These are phyloP conservation scores for Paracanthobrama guichenoti DNA, from an alignment of 2,113 vertebrate genomes.

Conservation along the genomic window DNA sequence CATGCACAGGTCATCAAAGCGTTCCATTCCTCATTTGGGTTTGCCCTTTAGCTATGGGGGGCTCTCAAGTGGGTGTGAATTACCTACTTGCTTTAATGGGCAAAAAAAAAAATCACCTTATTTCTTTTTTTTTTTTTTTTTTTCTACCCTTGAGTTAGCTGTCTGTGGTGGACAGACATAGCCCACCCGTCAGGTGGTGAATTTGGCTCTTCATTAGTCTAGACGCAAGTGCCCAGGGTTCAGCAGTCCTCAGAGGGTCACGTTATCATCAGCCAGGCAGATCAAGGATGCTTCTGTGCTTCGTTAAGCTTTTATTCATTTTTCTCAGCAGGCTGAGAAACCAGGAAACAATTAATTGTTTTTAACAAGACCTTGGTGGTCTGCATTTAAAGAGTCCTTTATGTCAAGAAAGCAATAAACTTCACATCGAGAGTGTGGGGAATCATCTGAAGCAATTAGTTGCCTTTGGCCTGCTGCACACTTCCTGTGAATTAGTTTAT, in stretches of 20 bases:
- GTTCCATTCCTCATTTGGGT: not conserved
- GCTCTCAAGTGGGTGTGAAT: conserved; percentile 20
- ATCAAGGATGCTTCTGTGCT: conserved; percentile 45
- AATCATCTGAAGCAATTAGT: conserved; percentile 55
- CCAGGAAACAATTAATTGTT: conserved; percentile 49
- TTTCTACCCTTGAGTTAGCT: not conserved
- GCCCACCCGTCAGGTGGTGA: conserved; percentile 14
- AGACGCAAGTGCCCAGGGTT: not conserved
- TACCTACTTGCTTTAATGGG: conserved; percentile 18
- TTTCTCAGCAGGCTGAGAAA: conserved; percentile 31
- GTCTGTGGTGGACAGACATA: not conserved
- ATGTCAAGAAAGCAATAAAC: conserved; percentile 55
- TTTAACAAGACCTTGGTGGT: conserved; percentile 57
- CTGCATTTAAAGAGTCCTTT: conserved; percentile 51
- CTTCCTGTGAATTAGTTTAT: conserved; percentile 58
- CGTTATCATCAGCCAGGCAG: conserved; percentile 15
- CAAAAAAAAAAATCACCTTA: conserved; percentile 17
- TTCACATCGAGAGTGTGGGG: conserved; percentile 46
- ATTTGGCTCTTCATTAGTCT: conserved; percentile 40
- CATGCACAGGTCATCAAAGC: not conserved
- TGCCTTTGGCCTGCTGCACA: conserved; percentile 58
- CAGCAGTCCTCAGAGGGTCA: too few relatives aligned
- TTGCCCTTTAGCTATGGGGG: not conserved
- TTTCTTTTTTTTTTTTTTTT: not conserved
- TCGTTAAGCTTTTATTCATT: conserved; percentile 56